Evolutionary conservation across 53 echinoderm and acorn worm species (phyloP).

Genomic region (Apostichopus leukothele): DNA sequence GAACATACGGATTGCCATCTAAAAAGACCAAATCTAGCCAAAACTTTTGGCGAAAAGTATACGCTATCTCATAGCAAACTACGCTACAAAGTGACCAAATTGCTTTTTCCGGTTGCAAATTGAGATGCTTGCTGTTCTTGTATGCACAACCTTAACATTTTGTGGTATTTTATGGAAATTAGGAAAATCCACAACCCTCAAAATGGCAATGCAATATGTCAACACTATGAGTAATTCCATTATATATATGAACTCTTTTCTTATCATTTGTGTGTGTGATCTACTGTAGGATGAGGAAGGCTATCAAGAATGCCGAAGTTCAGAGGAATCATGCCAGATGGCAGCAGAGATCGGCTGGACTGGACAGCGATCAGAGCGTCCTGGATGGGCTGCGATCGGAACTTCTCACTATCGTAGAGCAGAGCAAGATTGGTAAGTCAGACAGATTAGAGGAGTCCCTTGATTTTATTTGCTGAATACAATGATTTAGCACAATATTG

Average conservation of each 20-base stretch:
- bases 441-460: background rate
- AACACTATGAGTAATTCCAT: too few relatives aligned
- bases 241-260: background rate
- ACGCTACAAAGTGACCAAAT: too few relatives aligned
- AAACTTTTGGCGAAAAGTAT: too few relatives aligned
- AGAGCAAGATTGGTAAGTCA: constrained; percentile 83
- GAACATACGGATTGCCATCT: too few relatives aligned
- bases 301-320: constrained; percentile 74
- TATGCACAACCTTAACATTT: background rate
- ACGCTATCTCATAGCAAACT: too few relatives aligned
- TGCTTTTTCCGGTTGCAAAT: too few relatives aligned
- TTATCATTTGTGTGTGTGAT: background rate
- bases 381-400: constrained; percentile 80
- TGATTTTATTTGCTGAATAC: background rate
- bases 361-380: constrained; percentile 49
- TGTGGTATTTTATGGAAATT: background rate
- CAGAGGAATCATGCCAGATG: constrained; percentile 60
- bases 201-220: too few relatives aligned
- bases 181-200: too few relatives aligned
- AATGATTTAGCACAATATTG: background rate
- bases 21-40: too few relatives aligned
- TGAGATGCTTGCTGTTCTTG: too few relatives aligned
- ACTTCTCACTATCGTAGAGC: constrained; percentile 74
- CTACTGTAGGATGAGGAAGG: constrained; percentile 67
- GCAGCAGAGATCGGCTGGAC: constrained; percentile 62